Evolutionary conservation across 2,888 invertebrate genomes (phyloP).

Genomic region (Tuberolachnus salignus): DNA sequence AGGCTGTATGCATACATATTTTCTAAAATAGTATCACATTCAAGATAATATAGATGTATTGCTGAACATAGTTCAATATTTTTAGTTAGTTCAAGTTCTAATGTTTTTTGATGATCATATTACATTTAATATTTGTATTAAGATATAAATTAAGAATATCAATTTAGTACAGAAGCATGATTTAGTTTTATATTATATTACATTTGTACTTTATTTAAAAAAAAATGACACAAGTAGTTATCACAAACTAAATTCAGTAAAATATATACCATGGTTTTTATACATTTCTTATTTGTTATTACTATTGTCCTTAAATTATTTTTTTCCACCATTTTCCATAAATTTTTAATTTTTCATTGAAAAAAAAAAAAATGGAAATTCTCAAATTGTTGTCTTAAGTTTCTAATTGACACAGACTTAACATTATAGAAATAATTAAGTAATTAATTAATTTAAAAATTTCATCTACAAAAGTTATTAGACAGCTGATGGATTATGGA

Average conservation of each 20-base stretch:
- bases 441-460: too few species aligned
- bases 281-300: not conserved
- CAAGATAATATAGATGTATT: not conserved
- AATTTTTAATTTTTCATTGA: too few species aligned
- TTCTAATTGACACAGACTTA: too few species aligned
- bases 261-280: not conserved
- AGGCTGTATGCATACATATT: conserved; percentile 4
- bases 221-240: not conserved
- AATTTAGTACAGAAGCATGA: not conserved
- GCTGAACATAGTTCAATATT: conserved; percentile 28
- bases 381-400: too few species aligned
- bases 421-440: too few species aligned
- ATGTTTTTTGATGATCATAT: conserved; percentile 20
- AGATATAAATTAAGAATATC: conserved; percentile 14
- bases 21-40: conserved; percentile 26
- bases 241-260: conserved; percentile 4
- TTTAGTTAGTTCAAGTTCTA: conserved; percentile 24
- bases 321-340: too few species aligned
- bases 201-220: not conserved
- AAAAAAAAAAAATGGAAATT: too few species aligned
- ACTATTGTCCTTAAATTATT: too few species aligned
- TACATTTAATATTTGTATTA: conserved; percentile 1
- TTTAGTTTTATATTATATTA: not conserved
- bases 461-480: too few species aligned
- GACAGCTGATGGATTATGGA: too few species aligned